Base-by-base conservation (phyloP, 2,888 invertebrate genomes). In the Drosophila siamana region DNA sequence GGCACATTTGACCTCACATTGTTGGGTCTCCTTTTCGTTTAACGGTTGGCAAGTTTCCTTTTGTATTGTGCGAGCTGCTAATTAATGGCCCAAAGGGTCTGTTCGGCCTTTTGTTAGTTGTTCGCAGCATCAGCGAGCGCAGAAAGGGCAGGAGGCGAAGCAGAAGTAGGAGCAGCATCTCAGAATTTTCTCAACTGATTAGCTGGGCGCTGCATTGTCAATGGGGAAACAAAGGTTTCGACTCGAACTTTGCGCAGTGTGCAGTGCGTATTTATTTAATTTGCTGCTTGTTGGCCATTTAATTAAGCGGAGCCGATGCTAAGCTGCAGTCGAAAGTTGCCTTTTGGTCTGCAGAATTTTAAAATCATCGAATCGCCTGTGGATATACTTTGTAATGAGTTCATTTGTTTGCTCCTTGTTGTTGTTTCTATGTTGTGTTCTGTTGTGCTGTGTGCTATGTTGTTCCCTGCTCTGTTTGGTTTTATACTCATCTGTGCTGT, bases 151-250 rank as follows among this genome's bases (percentile, higher is more conserved):
- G 33, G 4, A 13, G n/a, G 4, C n/a, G n/a, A 28, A 46, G 6
- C 33, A 1, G 33, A 4, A 13, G n/a, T 1, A 33, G n/a, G 28
- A 46, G 48, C 74, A 63, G 47, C 80, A 61, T 69, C 77, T 67
- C 64, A 64, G 63, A 65, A 66, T 68, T 80, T 85, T 85, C 86
- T 77, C 83, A 85, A 74, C 83, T 84, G 83, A 84, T 84, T 84
- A 88, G 86, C 72, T 64, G 13, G 28, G 6, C 67, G 69, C 74
- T 81, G 83, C 83, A 83, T 80, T 83, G 83, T 84, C 81, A 82
- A 74, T 86, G 56, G 11, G 50, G n/a, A 62, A 64, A 74, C 74
- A 74, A 77, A 76, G 73, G 68, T 59, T 69, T 46, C 56, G 44
- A 26, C 46, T 33, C 16, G 1, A 44, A 28, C 44, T 57, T 15